Evolutionary conservation across 2,797 vertebrate genomes (phyloP), one percentile per base, ranked within the genome.

Genomic region (Manis pentadactyla): DNA sequence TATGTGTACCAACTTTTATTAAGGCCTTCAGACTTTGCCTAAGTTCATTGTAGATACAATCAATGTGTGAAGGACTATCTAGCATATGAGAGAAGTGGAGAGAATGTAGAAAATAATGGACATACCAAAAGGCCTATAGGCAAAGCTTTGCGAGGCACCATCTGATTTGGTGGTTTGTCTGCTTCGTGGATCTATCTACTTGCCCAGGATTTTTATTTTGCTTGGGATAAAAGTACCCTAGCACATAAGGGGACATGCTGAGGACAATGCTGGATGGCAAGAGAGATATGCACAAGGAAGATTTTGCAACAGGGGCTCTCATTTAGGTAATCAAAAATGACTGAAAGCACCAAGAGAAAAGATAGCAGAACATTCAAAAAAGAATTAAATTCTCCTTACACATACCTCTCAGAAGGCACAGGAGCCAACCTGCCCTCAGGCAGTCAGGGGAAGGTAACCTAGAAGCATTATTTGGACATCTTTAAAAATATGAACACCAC

Each of bases 241-340:
- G n/a, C 31, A 86, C 46, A 42, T 1, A 53, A 31, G 68, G 51
- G 14, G 1, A 63, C 46, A 74, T n/a, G 51, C 6, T 69, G 27
- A 78, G 42, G 87, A 68, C 11, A 49, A 68, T 51, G 18, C 25
- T 55, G 25, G 27, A n/a, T 83, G 37, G 57, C 71, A 95, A 63
- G 19, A 87, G 9, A 49, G 78, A 74, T 3, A 14, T 9, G 39
- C 69, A 12, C 63, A 78, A 85, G 14, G 34, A 79, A 79, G 49
- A 42, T 12, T 93, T 51, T 95, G 13, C 42, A 92, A 85, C 10
- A 71, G 15, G 21, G 11, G 19, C 14, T 74, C 39, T 78, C 77
- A 89, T 94, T 96, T 94, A 85, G 14, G 31, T 91, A 81, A 95
- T 73, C 7, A 94, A 93, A 88, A 94, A 77, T 88, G 71, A 88